phyloP scores from a whole-genome alignment of 2,888 invertebrate genomes.

The Hirtodrosophila histrioides region DNA sequence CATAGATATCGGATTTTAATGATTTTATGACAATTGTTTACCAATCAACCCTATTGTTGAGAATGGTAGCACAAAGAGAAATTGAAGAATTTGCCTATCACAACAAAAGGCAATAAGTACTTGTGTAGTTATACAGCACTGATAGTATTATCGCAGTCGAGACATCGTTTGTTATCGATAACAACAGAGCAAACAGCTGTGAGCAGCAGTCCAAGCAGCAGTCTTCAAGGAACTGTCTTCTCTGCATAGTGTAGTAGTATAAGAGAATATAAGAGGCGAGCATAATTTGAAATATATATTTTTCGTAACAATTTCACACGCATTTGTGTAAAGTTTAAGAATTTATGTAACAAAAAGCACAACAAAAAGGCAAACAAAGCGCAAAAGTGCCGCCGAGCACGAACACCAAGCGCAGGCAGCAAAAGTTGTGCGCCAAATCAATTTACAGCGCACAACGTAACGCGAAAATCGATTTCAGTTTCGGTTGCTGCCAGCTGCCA shows the following conservation, averaged over 20 bases:
- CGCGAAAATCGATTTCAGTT: conserved; percentile 73
- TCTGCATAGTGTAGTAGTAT: conserved; percentile 28
- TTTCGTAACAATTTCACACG: conserved; percentile 4
- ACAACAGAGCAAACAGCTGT: conserved; percentile 28
- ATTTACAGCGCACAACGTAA: conserved; percentile 61
- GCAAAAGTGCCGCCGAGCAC: conserved; percentile 2
- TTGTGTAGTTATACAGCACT: conserved; percentile 21
- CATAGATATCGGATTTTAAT: no score
- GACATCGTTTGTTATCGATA: conserved; percentile 39
- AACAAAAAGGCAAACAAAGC: neutral
- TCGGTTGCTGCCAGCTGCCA: conserved; percentile 27
- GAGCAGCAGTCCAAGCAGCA: conserved; percentile 11
- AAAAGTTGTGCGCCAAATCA: conserved; percentile 69
- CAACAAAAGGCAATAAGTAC: conserved; percentile 36
- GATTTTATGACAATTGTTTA: neutral
- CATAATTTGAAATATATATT: conserved; percentile 19
- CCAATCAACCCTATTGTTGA: conserved; percentile 28
- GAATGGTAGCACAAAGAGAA: conserved; percentile 32
- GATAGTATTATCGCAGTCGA: conserved; percentile 4
- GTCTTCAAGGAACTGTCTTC: conserved; percentile 25
- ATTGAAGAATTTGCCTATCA: conserved; percentile 29
- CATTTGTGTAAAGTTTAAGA: conserved; percentile 12
- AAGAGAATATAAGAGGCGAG: conserved; percentile 30
- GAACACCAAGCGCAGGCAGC: conserved; percentile 2
- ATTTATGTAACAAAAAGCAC: conserved; percentile 17